A percentile compares a stretch with the other conserved stretches of the same genome.
phyloP scores from a whole-genome alignment of 2,797 vertebrate genomes.

The Falco cherrug region DNA sequence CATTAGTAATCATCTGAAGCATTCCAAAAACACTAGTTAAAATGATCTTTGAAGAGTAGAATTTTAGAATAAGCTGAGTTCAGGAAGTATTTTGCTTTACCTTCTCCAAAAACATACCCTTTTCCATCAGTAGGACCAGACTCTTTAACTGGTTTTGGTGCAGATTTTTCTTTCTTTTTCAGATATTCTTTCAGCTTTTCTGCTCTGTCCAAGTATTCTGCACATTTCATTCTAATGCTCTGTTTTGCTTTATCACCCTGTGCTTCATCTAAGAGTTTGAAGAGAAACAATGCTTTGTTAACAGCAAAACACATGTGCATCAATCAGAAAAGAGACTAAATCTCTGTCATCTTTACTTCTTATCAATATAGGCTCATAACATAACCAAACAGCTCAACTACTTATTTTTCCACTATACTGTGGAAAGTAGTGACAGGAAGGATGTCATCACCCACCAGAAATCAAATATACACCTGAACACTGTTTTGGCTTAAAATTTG shows the following conservation, averaged over 20 bases:
- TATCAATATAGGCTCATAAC: background rate
- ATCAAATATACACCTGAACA: background rate
- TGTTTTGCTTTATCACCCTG: slow-evolving; percentile 94
- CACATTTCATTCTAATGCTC: slow-evolving; percentile 92
- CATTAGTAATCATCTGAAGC: background rate
- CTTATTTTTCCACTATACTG: background rate
- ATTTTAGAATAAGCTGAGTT: background rate
- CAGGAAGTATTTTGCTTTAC: slow-evolving; percentile 60
- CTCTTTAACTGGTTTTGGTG: slow-evolving; percentile 94
- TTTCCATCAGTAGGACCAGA: slow-evolving; percentile 86
- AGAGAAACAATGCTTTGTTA: slow-evolving; percentile 37
- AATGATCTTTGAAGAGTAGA: background rate
- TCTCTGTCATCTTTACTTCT: background rate
- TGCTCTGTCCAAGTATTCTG: slow-evolving; percentile 94
- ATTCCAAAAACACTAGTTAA: background rate
- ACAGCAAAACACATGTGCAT: background rate
- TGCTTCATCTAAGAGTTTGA: slow-evolving; percentile 87
- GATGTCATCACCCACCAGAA: background rate
- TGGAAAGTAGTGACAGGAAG: background rate
- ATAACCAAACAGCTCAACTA: background rate
- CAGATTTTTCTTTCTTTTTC: slow-evolving; percentile 90
- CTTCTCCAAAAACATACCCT: slow-evolving; percentile 83
- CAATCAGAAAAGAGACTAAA: background rate
- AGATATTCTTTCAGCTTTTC: slow-evolving; percentile 96
- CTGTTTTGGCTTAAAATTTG: background rate